phyloP scores from a whole-genome alignment of 2,113 vertebrate genomes.

The Megaptera novaeangliae region DNA sequence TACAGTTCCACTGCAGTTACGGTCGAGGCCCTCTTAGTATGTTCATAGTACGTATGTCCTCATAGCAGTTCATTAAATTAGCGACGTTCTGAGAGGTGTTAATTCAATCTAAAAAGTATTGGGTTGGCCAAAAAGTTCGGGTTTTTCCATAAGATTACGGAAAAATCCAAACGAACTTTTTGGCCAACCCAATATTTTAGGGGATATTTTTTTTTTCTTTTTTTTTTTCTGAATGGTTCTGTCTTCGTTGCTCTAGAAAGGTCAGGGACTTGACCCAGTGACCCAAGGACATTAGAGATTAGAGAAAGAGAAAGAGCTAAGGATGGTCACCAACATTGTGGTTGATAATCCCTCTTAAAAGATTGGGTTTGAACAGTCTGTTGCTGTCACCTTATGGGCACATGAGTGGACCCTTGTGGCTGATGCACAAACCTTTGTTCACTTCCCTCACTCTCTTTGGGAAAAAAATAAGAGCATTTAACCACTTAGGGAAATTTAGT shows the following conservation, averaged over 20 bases:
- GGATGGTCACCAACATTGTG: neutral
- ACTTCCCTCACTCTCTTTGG: neutral
- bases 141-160: accelerated
- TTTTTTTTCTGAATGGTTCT: neutral
- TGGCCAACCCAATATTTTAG: neutral
- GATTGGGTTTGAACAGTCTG: neutral
- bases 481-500: neutral
- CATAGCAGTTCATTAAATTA: neutral
- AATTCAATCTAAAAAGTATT: neutral
- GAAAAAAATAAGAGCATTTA: neutral
- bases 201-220: neutral
- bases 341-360: neutral
- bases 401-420: neutral
- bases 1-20: neutral
- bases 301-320: neutral
- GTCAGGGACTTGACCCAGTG: neutral
- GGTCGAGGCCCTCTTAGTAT: neutral
- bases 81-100: neutral
- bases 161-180: neutral
- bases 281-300: neutral
- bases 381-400: neutral
- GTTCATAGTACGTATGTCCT: neutral
- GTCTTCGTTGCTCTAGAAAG: neutral
- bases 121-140: neutral
- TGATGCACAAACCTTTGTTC: neutral